A percentile compares a stretch with the other conserved stretches of the same genome.
phyloP scores from a whole-genome alignment of 2,888 invertebrate species.

The Lochmaea crataegi region DNA sequence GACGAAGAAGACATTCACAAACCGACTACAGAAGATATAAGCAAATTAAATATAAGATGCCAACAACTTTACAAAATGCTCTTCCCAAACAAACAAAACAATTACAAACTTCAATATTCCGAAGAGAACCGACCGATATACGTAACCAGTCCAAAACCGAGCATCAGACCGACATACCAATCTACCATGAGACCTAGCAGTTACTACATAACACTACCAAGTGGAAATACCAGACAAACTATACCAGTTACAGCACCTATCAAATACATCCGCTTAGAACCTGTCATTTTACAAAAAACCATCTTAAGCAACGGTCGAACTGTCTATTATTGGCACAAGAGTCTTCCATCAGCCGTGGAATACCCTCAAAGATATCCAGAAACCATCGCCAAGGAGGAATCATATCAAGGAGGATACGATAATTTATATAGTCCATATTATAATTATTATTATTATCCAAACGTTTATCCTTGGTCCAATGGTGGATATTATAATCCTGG shows the following conservation, averaged over 20 bases:
- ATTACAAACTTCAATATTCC: slow-evolving; percentile 16
- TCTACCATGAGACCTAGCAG: slow-evolving; percentile 48
- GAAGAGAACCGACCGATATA: slow-evolving; percentile 39
- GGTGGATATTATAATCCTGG: slow-evolving; percentile 12
- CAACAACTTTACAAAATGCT: slow-evolving; percentile 54
- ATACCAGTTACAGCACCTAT: slow-evolving; percentile 44
- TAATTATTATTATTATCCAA: slow-evolving; percentile 19
- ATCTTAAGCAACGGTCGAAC: slow-evolving; percentile 60
- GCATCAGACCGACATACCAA: slow-evolving; percentile 35
- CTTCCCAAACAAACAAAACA: slow-evolving; percentile 38
- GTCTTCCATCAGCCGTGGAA: slow-evolving; percentile 55
- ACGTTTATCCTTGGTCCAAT: slow-evolving; percentile 7
- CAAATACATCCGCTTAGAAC: slow-evolving; percentile 61
- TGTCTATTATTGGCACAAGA: slow-evolving; percentile 61
- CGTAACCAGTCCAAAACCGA: slow-evolving; percentile 37
- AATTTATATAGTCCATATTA: slow-evolving; percentile 5
- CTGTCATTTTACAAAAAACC: slow-evolving; percentile 62
- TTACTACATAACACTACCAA: slow-evolving; percentile 55
- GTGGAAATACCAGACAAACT: slow-evolving; percentile 33
- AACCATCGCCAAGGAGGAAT: slow-evolving; percentile 5
- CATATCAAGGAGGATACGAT: slow-evolving; percentile 5
- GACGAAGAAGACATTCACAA: background rate
- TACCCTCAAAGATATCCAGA: slow-evolving; percentile 26
- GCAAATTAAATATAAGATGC: slow-evolving; percentile 54
- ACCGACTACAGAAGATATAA: slow-evolving; percentile 49